phyloP scores from a whole-genome alignment of 2,797 vertebrate species.

The Gorsachius magnificus region DNA sequence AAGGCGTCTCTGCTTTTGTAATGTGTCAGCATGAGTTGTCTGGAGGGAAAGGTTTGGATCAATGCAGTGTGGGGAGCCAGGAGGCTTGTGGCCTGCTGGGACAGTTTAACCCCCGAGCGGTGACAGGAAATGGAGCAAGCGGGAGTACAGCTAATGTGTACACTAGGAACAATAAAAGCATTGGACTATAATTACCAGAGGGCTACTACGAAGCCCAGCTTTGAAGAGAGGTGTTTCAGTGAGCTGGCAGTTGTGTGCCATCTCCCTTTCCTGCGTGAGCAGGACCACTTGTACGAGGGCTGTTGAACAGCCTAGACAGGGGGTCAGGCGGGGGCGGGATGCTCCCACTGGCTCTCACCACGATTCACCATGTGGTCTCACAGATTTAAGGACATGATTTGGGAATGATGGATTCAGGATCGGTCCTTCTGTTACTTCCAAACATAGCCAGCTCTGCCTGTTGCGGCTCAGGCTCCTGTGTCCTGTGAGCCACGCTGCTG shows the following conservation, averaged over 20 bases:
- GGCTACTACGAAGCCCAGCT: background rate
- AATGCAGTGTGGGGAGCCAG: background rate
- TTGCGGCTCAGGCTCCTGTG: background rate
- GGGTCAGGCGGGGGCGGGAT: background rate
- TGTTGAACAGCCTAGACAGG: background rate
- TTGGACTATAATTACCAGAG: background rate
- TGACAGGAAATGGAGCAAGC: background rate
- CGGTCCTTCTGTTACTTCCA: background rate
- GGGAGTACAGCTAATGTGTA: background rate
- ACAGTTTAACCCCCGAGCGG: background rate
- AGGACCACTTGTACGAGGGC: background rate
- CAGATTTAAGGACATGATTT: background rate
- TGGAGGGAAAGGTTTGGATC: background rate
- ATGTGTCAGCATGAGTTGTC: background rate
- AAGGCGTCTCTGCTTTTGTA: background rate
- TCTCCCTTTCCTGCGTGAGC: background rate
- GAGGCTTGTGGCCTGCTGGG: background rate
- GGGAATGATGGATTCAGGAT: background rate
- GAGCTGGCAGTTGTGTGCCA: background rate
- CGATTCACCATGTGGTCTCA: rapidly evolving
- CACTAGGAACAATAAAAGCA: background rate
- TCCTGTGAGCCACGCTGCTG: rapidly evolving
- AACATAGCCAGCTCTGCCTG: background rate
- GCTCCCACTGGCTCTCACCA: background rate
- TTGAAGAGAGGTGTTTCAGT: background rate